Evolutionary conservation across 1,140 invertebrate species (phyloP).

Genomic region (Caenorhabditis latens): DNA sequence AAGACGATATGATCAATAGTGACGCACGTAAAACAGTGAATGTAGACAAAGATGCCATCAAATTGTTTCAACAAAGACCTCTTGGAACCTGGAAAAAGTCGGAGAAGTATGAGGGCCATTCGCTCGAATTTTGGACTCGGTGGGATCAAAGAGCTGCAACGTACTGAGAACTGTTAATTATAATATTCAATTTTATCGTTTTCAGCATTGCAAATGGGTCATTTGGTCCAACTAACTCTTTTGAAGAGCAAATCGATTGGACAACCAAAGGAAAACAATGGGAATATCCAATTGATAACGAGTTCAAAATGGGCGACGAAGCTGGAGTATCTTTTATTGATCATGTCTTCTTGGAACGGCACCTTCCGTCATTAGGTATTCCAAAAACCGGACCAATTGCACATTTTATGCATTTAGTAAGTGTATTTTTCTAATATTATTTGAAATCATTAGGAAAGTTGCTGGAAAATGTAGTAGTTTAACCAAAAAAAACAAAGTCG

Average conservation of each 20-base stretch:
- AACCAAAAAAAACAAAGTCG: too few relatives aligned
- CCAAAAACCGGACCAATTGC: slow-evolving; percentile 89
- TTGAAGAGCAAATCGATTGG: slow-evolving; percentile 91
- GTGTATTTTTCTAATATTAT: slow-evolving; percentile 77
- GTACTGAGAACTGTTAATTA: slow-evolving; percentile 21
- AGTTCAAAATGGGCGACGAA: slow-evolving; percentile 79
- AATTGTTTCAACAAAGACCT: slow-evolving; percentile 5
- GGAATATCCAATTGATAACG: slow-evolving; percentile 96
- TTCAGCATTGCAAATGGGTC: slow-evolving; percentile 64
- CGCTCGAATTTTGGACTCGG: slow-evolving; percentile 59
- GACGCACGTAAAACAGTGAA: neutral
- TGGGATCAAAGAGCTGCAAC: slow-evolving; percentile 62
- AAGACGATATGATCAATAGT: slow-evolving; percentile 50
- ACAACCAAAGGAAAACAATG: slow-evolving; percentile 94
- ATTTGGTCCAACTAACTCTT: slow-evolving; percentile 85
- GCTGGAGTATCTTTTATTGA: slow-evolving; percentile 83
- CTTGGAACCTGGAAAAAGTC: slow-evolving; percentile 54
- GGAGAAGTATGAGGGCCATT: slow-evolving; percentile 21
- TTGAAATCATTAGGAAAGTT: neutral
- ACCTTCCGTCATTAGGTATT: slow-evolving; percentile 84
- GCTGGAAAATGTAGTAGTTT: too few relatives aligned
- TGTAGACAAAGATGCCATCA: slow-evolving; percentile 28
- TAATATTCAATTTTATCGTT: neutral
- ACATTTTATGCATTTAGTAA: slow-evolving; percentile 93
- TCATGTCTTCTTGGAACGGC: slow-evolving; percentile 92